phyloP scores from a whole-genome alignment of 2,113 vertebrate species.

The Octodon degus region DNA sequence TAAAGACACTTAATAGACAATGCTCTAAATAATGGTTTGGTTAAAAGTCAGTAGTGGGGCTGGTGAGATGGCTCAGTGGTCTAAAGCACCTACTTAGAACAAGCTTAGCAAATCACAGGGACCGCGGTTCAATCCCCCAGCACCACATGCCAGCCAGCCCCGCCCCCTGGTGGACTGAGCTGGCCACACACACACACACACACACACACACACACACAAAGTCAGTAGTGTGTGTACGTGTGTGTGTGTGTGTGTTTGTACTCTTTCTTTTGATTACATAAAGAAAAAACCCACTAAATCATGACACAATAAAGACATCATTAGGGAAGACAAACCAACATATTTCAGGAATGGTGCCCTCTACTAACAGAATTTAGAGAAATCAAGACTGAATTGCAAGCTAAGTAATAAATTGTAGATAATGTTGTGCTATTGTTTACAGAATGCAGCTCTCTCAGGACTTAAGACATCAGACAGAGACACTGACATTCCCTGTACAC shows the following conservation, averaged over 20 bases:
- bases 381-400: neutral
- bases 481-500: neutral
- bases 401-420: neutral
- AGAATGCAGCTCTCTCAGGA: neutral
- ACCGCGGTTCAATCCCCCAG: too few species aligned
- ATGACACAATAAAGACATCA: neutral
- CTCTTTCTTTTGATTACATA: slow-evolving; percentile 6
- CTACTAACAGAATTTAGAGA: neutral
- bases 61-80: too few species aligned
- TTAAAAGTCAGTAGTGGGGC: neutral
- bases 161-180: too few species aligned
- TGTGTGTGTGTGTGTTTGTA: neutral
- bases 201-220: too few species aligned
- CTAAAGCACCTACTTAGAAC: too few species aligned
- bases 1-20: neutral
- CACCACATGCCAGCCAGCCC: too few species aligned
- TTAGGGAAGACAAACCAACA: neutral
- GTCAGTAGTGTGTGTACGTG: neutral
- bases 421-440: neutral
- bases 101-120: too few species aligned
- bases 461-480: neutral
- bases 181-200: too few species aligned
- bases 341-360: neutral
- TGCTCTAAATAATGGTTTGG: neutral
- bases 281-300: neutral